These are phyloP conservation scores for Papilio machaon DNA, from an alignment of 1,140 invertebrate species.

Conservation along the genomic window DNA sequence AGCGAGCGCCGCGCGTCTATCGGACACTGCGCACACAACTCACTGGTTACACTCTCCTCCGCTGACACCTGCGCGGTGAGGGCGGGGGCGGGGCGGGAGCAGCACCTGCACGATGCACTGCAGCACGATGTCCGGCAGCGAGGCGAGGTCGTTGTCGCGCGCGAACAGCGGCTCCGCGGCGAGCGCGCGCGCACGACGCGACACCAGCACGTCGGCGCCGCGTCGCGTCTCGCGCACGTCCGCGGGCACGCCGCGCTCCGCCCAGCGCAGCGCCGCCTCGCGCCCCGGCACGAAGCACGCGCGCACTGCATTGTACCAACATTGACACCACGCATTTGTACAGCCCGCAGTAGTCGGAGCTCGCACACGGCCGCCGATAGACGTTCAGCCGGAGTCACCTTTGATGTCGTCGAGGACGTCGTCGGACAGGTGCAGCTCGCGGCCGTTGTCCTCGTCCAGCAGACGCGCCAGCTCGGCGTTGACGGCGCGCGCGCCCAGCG, in stretches of 20 bases:
- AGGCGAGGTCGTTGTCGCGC: constrained; percentile 64
- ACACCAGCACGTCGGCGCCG: constrained; percentile 48
- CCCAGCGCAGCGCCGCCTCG: constrained; percentile 23
- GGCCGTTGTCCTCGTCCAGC: constrained; percentile 56
- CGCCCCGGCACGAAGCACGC: constrained; percentile 64
- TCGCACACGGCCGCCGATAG: too few relatives aligned
- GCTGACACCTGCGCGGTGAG: too few relatives aligned
- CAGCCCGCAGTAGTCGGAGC: too few relatives aligned
- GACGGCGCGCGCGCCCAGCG: constrained; percentile 62
- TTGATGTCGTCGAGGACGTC: constrained; percentile 68
- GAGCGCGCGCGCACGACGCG: constrained; percentile 55
- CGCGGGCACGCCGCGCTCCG: constrained; percentile 25
- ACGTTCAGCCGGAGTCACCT: constrained; percentile 49
- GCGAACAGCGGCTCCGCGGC: constrained; percentile 64
- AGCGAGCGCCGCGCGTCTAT: constrained; percentile 64
- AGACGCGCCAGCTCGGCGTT: constrained; percentile 55
- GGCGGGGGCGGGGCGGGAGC: too few relatives aligned
- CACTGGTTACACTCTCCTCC: too few relatives aligned
- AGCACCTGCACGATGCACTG: constrained; percentile 53
- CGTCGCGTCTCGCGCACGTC: constrained; percentile 19
- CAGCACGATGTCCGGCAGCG: constrained; percentile 66
- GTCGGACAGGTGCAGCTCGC: constrained; percentile 52
- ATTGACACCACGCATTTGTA: too few relatives aligned
- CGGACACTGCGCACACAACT: constrained; percentile 50
- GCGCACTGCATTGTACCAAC: constrained; percentile 54